phyloP scores from a whole-genome alignment of 2,113 vertebrate species.

The Ochotona curzoniae region DNA sequence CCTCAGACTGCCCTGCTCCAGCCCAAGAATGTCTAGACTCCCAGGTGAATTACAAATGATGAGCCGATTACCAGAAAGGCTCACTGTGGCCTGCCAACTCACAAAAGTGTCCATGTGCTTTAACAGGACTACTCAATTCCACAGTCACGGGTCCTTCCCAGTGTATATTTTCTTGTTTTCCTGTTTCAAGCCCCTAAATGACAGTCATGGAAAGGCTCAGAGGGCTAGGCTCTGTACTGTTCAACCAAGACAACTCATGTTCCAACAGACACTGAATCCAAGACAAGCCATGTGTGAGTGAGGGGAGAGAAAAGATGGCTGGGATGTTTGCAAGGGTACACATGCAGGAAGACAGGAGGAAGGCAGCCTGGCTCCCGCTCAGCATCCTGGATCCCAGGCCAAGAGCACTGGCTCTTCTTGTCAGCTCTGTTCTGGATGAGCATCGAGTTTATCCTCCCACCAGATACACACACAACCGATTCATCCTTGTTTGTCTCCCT shows the following conservation, averaged over 20 bases:
- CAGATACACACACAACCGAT: background rate
- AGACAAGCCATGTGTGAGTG: conserved; percentile 38
- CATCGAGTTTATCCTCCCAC: background rate
- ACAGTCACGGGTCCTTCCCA: background rate
- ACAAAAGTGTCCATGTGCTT: background rate
- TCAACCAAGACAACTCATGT: conserved; percentile 32
- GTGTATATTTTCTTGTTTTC: background rate
- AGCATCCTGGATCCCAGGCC: background rate
- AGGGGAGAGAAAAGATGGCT: background rate
- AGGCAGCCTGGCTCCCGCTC: background rate
- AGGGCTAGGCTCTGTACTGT: background rate
- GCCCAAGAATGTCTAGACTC: background rate
- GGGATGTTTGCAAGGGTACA: background rate
- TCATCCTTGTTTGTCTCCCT: background rate
- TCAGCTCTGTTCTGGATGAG: background rate
- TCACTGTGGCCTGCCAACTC: background rate
- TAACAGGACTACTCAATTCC: background rate
- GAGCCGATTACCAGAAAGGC: background rate
- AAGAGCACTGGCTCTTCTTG: background rate
- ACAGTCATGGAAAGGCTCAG: background rate
- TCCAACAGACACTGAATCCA: conserved; percentile 56
- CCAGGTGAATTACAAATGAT: background rate
- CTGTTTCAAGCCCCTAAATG: background rate
- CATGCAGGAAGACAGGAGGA: conserved; percentile 8
- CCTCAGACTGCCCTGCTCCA: background rate